phyloP scores from a whole-genome alignment of 2,113 vertebrate species.

The Pan troglodytes region DNA sequence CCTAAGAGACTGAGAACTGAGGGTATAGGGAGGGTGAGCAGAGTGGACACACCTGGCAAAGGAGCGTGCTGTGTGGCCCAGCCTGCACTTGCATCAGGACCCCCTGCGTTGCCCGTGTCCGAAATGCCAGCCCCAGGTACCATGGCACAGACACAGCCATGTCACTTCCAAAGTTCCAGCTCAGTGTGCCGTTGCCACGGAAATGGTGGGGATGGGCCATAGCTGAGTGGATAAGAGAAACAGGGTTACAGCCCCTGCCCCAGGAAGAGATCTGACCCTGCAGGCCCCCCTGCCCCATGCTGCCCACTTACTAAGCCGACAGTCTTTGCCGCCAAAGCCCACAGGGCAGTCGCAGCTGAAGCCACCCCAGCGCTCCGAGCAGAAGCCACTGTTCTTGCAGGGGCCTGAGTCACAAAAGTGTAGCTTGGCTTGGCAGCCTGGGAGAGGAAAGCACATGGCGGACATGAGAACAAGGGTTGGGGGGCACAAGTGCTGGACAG shows the following conservation, averaged over 20 bases:
- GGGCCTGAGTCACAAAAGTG: conserved; percentile 94
- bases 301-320: conserved; percentile 90
- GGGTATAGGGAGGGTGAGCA: background rate
- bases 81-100: conserved; percentile 94
- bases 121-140: conserved; percentile 96
- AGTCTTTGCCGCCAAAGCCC: conserved; percentile 97
- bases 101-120: conserved; percentile 90
- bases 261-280: background rate
- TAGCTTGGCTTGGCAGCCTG: conserved; percentile 96
- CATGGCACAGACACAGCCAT: conserved; percentile 94
- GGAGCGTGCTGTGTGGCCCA: conserved; percentile 92
- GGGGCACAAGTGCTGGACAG: background rate
- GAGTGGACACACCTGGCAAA: conserved; percentile 91
- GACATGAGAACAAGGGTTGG: background rate
- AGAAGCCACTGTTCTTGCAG: conserved; percentile 95
- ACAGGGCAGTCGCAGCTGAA: conserved; percentile 95
- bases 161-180: conserved; percentile 97
- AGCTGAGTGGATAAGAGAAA: conserved; percentile 83
- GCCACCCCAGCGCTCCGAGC: conserved; percentile 95
- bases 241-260: conserved; percentile 7
- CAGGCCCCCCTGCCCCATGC: background rate
- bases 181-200: conserved; percentile 92
- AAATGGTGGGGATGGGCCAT: conserved; percentile 96
- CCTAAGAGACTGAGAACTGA: background rate
- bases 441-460: background rate